These are phyloP conservation scores for Leptopilina boulardi DNA, from an alignment of 1,140 invertebrate genomes.

Conservation along the genomic window DNA sequence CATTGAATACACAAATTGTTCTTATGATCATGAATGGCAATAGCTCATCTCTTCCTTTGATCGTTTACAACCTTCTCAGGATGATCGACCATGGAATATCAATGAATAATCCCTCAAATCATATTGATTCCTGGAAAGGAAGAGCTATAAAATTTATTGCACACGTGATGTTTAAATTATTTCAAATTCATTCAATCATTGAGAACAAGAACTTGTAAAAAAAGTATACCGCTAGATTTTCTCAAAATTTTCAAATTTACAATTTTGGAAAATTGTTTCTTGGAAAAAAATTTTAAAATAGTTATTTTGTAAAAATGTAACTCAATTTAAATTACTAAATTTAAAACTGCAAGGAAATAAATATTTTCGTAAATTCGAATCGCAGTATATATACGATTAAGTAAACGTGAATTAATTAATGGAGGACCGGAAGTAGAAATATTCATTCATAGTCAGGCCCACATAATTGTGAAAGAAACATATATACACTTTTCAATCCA, in stretches of 20 bases:
- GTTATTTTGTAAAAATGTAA: no score
- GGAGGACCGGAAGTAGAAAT: constrained; percentile 11
- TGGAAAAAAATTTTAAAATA: no score
- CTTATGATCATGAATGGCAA: neutral
- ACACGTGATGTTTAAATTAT: constrained; percentile 15
- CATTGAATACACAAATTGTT: constrained; percentile 19
- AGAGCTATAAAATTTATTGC: constrained; percentile 40
- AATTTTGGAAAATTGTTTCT: no score
- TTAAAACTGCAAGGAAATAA: no score
- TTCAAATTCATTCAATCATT: no score
- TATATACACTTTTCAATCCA: constrained; percentile 8
- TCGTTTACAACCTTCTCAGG: constrained; percentile 52
- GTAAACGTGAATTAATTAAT: constrained; percentile 14
- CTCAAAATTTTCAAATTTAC: no score
- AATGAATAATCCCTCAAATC: constrained; percentile 57
- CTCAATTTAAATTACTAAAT: no score
- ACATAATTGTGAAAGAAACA: constrained; percentile 29
- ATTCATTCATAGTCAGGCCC: neutral
- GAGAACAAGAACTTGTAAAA: no score
- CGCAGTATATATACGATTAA: neutral
- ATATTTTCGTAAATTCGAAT: no score
- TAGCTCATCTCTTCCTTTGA: constrained; percentile 45
- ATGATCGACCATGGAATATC: constrained; percentile 55
- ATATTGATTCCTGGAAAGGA: constrained; percentile 39
- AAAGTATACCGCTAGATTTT: no score